Evolutionary conservation across 2,888 invertebrate genomes (phyloP).

Genomic region (Lasioglossum malachurum): DNA sequence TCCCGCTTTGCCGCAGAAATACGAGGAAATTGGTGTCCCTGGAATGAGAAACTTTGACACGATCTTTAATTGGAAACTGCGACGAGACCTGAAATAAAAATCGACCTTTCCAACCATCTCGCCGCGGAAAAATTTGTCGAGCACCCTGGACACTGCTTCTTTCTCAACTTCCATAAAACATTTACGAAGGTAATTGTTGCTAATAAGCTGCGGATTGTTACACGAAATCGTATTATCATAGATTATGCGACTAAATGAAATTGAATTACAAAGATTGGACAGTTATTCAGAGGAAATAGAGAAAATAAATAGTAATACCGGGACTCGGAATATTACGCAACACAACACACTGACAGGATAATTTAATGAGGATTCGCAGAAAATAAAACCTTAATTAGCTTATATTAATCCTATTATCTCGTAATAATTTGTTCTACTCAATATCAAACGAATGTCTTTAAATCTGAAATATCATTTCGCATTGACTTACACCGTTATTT

Average conservation of each 20-base stretch:
- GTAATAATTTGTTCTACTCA: background rate
- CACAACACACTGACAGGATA: background rate
- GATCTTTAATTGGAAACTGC: slow-evolving; percentile 69
- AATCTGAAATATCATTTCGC: background rate
- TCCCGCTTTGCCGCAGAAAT: slow-evolving; percentile 44
- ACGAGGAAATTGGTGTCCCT: slow-evolving; percentile 67
- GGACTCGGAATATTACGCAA: background rate
- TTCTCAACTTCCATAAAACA: background rate
- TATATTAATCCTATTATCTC: background rate
- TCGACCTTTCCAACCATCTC: slow-evolving; percentile 40
- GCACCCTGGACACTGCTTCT: background rate
- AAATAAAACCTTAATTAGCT: background rate
- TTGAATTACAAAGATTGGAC: background rate
- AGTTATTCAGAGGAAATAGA: background rate
- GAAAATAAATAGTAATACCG: too few relatives aligned
- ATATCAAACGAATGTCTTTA: background rate
- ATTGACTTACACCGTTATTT: background rate
- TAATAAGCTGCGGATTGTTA: background rate
- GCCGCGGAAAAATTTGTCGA: slow-evolving; percentile 17
- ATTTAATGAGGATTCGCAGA: background rate
- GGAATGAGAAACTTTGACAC: slow-evolving; percentile 61
- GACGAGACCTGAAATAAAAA: slow-evolving; percentile 62
- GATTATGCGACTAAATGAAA: background rate
- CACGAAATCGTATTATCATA: background rate
- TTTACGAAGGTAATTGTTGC: too few relatives aligned